These are phyloP conservation scores for Cosmorhoe ocellata DNA, from an alignment of 2,888 invertebrate species.

Conservation along the genomic window DNA sequence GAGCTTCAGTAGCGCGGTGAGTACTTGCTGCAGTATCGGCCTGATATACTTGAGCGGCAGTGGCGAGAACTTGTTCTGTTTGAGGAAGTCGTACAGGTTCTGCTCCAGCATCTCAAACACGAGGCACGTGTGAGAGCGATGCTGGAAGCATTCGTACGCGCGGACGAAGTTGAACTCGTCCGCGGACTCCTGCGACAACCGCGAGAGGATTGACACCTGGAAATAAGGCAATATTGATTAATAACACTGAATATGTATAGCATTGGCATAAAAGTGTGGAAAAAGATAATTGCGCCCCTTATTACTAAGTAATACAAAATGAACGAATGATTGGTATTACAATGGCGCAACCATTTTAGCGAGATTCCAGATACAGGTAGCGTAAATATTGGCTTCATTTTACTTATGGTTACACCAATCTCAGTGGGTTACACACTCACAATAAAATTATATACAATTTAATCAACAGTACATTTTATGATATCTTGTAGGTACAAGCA, in stretches of 20 bases:
- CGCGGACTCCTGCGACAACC: slow-evolving; percentile 97
- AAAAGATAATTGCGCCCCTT: too few species aligned
- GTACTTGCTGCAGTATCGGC: slow-evolving; percentile 99
- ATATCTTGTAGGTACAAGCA: too few species aligned
- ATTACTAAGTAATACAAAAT: too few species aligned
- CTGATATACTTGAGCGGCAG: slow-evolving; percentile 98
- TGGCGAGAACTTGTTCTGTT: slow-evolving; percentile 99
- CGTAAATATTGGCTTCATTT: too few species aligned
- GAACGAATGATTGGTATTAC: too few species aligned
- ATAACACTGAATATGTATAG: not conserved
- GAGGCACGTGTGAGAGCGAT: slow-evolving; percentile 99
- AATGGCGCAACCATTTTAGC: too few species aligned
- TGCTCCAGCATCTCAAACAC: slow-evolving; percentile 99
- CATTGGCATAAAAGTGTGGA: too few species aligned
- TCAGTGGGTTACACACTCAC: too few species aligned
- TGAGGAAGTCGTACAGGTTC: slow-evolving; percentile 99
- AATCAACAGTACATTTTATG: too few species aligned
- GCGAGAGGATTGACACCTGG: slow-evolving; percentile 93
- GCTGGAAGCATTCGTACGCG: slow-evolving; percentile 99
- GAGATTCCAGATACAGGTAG: too few species aligned
- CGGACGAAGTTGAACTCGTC: slow-evolving; percentile 99
- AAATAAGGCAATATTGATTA: slow-evolving; percentile 20
- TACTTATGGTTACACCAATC: too few species aligned
- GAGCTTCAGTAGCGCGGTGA: slow-evolving; percentile 92
- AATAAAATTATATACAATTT: too few species aligned